Evolutionary conservation across 2,113 vertebrate species (phyloP).

Genomic region (Crotophaga sulcirostris): DNA sequence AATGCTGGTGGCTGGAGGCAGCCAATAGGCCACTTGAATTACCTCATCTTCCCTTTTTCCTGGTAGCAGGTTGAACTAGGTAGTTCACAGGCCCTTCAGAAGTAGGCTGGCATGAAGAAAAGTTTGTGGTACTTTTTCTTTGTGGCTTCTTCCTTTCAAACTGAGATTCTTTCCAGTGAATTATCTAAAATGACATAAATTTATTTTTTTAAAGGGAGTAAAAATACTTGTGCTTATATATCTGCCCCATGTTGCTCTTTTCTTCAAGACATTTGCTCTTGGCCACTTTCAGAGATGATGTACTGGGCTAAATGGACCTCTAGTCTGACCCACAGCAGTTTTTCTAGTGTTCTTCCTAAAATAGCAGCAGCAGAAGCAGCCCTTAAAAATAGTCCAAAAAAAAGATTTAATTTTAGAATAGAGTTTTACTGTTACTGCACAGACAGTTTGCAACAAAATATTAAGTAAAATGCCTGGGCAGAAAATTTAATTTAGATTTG

Average conservation of each 20-base stretch:
- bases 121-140: not conserved
- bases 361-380: not conserved
- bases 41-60: not conserved
- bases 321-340: constrained; percentile 2
- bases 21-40: not conserved
- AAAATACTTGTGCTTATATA: constrained; percentile 11
- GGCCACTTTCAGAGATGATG: not conserved
- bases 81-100: not conserved
- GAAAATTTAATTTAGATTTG: not conserved
- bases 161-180: not conserved
- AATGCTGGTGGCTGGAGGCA: not conserved
- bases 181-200: constrained; percentile 6
- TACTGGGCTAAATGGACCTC: not conserved
- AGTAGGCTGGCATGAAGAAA: not conserved
- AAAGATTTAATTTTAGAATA: not conserved
- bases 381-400: not conserved
- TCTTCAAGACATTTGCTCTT: not conserved
- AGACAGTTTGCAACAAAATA: not conserved
- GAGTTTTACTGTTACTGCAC: not conserved
- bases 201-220: not conserved
- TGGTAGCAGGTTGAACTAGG: not conserved
- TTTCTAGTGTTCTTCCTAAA: not conserved
- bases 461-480: not conserved
- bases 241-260: not conserved
- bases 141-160: not conserved